Evolutionary conservation across 2,113 vertebrate genomes (phyloP).

Genomic region (Chaetorhynchus papuensis): DNA sequence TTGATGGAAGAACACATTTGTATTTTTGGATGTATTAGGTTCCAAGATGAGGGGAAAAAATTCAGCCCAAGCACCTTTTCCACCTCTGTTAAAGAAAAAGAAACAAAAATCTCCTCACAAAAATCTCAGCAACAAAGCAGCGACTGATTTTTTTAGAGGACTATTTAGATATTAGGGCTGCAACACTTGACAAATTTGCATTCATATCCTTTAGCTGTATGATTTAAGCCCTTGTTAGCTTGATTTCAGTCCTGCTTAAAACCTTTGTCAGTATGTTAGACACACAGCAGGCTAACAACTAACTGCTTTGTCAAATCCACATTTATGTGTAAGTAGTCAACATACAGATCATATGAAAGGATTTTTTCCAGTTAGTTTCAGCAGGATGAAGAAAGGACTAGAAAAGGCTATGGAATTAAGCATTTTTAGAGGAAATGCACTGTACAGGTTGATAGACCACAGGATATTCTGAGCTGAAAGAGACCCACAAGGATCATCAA

Average conservation of each 20-base stretch:
- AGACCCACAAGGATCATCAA: background rate
- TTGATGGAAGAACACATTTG: background rate
- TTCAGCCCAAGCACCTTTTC: background rate
- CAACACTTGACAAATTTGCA: background rate
- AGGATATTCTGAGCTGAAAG: background rate
- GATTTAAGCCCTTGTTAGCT: background rate
- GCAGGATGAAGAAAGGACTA: background rate
- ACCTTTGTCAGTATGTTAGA: background rate
- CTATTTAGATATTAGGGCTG: background rate
- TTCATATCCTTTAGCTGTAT: background rate
- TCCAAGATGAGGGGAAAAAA: background rate
- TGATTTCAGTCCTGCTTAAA: background rate
- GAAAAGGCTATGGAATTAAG: background rate
- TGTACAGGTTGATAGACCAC: background rate
- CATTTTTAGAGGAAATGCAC: background rate
- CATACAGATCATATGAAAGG: background rate
- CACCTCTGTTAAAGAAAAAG: background rate
- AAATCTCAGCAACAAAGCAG: background rate
- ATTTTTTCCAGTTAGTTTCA: background rate
- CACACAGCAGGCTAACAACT: background rate
- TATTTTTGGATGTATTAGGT: background rate
- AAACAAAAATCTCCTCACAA: background rate
- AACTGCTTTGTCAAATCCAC: background rate
- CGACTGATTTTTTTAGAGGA: background rate
- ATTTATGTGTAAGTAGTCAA: background rate